Evolutionary conservation across 2,888 invertebrate genomes (phyloP), one percentile per base, ranked within the genome.

Genomic region (Dexiosoma caninum): DNA sequence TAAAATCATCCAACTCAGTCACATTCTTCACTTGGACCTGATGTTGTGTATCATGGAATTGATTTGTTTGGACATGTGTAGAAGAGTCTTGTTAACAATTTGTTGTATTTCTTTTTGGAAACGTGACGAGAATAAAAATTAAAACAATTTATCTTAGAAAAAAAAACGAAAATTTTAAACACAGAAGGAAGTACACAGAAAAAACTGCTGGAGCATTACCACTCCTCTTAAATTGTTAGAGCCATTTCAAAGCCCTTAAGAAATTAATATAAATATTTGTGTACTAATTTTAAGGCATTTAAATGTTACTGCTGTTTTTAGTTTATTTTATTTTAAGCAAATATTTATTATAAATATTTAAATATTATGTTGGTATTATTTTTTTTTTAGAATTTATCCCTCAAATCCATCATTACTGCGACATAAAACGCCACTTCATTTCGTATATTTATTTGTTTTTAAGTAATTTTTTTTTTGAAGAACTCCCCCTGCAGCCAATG

Each of bases 91-190:
- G 71, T 78, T 59, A 78, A 72, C 62, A 74, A 60, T 57, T 64
- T 64, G 75, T 60, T 70, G 53, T 66, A 37, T 60, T 44, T 46
- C n/a, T 51, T 46, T 53, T 69, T 42, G 9, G 9, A 30, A 62
- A 80, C 70, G 75, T 80, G 79, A 19, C 37, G 16, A 9, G 75
- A 66, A 70, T 80, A 46, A 2, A 23, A 66, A 66, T 69, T 55
- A 23, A 64, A 37, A 27, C 16, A 49, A 7, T 49, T 49, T 19
- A 49, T 59, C 37, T 71, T 27, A 27, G 30, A 37, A 40, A 9
- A 27, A 49, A 30, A 40, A 16, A 0, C 3, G 27, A 40, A 23
- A 12, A 40, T 19, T 37, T 30, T 70, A 64, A 14, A 37, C 14
- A n/a, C n/a, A n/a, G n/a, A n/a, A n/a, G 30, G 6, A 59, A 66